Conservation (phyloP, 2,797 vertebrate genomes). For the Halcyon chelicuti region DNA sequence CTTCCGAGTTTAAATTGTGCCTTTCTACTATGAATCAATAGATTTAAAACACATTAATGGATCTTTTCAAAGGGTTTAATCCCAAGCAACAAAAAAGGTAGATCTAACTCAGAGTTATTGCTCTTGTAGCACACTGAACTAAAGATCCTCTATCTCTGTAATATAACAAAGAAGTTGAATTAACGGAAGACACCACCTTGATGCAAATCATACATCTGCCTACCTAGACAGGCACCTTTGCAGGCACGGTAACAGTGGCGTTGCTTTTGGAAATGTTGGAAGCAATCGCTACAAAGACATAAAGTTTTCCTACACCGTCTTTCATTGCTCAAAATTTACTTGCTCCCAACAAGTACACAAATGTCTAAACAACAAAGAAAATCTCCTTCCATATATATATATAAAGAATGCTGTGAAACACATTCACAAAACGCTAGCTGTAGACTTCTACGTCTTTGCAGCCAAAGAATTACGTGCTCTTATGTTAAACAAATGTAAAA, state of each 20-base stretch:
- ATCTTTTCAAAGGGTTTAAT: conserved; percentile 70
- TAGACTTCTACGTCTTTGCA: not conserved
- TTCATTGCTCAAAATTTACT: not conserved
- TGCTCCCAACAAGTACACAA: not conserved
- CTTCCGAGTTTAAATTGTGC: conserved; percentile 76
- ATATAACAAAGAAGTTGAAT: not conserved
- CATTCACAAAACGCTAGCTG: not conserved
- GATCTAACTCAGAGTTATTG: conserved; percentile 62
- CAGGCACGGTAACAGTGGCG: not conserved
- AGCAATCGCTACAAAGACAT: not conserved
- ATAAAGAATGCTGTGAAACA: not conserved
- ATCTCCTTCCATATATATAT: not conserved
- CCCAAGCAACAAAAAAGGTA: conserved; percentile 1
- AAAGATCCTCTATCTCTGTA: conserved; percentile 17
- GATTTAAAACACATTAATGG: conserved; percentile 68
- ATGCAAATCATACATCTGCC: not conserved
- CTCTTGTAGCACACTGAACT: not conserved
- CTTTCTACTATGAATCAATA: conserved; percentile 76
- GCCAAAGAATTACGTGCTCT: not conserved
- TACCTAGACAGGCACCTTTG: not conserved
- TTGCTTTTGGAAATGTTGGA: not conserved
- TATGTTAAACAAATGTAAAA: not conserved
- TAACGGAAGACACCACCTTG: not conserved
- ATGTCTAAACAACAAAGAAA: not conserved
- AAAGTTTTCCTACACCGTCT: not conserved